These are phyloP conservation scores for Chloropsis hardwickii DNA, from an alignment of 2,113 vertebrate genomes.

Conservation along the genomic window DNA sequence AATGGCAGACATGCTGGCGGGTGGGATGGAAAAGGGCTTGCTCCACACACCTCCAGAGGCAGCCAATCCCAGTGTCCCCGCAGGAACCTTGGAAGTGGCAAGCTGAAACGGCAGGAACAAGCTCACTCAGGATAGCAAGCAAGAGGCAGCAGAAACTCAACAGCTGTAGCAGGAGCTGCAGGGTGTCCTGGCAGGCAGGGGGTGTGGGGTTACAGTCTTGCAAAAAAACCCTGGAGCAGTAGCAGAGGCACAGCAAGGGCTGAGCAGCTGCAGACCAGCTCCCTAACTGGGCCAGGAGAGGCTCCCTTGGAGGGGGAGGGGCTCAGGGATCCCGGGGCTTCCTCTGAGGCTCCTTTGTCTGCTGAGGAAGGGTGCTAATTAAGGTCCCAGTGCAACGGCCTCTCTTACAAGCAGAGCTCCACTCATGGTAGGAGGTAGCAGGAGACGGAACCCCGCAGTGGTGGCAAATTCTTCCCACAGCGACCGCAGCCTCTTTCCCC, in stretches of 20 bases:
- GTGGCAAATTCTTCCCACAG: neutral
- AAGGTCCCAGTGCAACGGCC: neutral
- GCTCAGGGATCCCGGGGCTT: neutral
- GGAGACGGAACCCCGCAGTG: neutral
- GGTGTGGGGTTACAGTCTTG: neutral
- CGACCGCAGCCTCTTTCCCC: neutral
- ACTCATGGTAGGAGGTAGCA: neutral
- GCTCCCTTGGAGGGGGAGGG: neutral
- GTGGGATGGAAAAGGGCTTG: neutral
- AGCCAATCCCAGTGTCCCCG: neutral
- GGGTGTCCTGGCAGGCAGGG: neutral
- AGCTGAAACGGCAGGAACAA: neutral
- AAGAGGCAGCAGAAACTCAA: neutral
- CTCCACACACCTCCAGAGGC: neutral
- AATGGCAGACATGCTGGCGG: accelerated
- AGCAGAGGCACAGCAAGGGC: neutral
- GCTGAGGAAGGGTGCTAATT: neutral
- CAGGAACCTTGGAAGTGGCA: neutral
- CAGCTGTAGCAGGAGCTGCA: neutral
- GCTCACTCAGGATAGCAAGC: neutral
- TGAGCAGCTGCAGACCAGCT: neutral
- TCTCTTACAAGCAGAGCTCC: neutral
- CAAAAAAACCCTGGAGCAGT: neutral
- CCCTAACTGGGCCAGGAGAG: neutral
- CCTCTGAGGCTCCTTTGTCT: neutral